Conservation (phyloP, 2,888 invertebrate species). For the Steinernema carpocapsae region DNA sequence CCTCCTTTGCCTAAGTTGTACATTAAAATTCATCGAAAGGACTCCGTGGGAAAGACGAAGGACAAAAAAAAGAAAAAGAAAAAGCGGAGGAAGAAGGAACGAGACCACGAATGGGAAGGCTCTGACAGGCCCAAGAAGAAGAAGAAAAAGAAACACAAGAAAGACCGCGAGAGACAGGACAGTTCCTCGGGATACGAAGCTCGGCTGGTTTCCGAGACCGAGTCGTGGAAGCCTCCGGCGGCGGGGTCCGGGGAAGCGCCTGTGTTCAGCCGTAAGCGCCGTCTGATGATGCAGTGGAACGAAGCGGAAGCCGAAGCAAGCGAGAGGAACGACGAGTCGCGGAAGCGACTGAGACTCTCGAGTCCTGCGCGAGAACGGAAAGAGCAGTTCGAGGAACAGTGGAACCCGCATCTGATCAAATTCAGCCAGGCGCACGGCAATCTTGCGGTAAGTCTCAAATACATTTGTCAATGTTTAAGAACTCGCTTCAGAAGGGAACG, state of each 20-base stretch:
- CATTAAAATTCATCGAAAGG: conserved; percentile 37
- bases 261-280: conserved; percentile 13
- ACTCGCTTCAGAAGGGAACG: conserved; percentile 60
- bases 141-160: conserved; percentile 42
- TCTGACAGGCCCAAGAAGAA: conserved; percentile 35
- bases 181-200: background rate
- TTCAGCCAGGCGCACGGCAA: conserved; percentile 28
- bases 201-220: background rate
- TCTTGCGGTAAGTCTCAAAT: background rate
- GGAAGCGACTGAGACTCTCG: background rate
- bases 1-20: conserved; percentile 49
- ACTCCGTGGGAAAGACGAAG: background rate
- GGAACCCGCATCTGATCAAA: conserved; percentile 24
- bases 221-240: conserved; percentile 5
- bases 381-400: background rate
- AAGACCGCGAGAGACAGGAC: conserved; percentile 29
- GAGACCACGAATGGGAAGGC: conserved; percentile 46
- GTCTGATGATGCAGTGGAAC: conserved; percentile 22
- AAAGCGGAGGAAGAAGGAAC: conserved; percentile 44
- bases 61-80: conserved; percentile 44
- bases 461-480: background rate
- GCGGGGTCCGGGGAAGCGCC: background rate
- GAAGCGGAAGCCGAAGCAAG: background rate
- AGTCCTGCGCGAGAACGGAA: background rate
- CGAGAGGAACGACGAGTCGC: background rate